Conservation (phyloP, 1,140 invertebrate genomes). For the Phocides pigmalion region DNA sequence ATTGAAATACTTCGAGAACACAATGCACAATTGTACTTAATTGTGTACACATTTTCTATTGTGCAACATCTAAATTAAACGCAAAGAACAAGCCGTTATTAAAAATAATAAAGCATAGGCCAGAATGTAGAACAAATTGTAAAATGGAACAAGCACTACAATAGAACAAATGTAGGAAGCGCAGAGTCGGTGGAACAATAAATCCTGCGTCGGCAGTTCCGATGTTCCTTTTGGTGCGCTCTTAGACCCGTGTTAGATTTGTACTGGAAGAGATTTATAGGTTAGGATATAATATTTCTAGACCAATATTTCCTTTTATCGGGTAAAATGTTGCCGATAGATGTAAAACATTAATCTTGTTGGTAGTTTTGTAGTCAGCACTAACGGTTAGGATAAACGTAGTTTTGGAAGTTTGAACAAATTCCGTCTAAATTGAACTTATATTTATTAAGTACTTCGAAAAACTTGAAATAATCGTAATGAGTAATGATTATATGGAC, state of each 20-base stretch:
- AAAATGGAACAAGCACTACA: slow-evolving; percentile 36
- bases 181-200: slow-evolving; percentile 37
- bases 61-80: slow-evolving; percentile 20
- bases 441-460: no score
- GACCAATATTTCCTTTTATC: slow-evolving; percentile 34
- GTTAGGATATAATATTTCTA: slow-evolving; percentile 35
- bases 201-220: slow-evolving; percentile 40
- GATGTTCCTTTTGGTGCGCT: slow-evolving; percentile 37
- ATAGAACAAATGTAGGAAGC: slow-evolving; percentile 36
- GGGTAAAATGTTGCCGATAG: slow-evolving; percentile 26
- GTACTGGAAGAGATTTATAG: slow-evolving; percentile 35
- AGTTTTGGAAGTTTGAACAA: not conserved
- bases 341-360: slow-evolving; percentile 27
- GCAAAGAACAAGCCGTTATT: slow-evolving; percentile 15
- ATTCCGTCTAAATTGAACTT: no score
- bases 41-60: not conserved
- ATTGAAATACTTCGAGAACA: no score
- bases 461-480: no score
- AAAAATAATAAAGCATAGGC: slow-evolving; percentile 29
- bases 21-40: no score
- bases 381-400: slow-evolving; percentile 7
- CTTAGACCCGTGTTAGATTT: slow-evolving; percentile 33
- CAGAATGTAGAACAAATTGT: slow-evolving; percentile 43
- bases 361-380: slow-evolving; percentile 17
- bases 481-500: no score